Conservation (phyloP, 2,797 vertebrate genomes). For the Sphenodon punctatus region DNA sequence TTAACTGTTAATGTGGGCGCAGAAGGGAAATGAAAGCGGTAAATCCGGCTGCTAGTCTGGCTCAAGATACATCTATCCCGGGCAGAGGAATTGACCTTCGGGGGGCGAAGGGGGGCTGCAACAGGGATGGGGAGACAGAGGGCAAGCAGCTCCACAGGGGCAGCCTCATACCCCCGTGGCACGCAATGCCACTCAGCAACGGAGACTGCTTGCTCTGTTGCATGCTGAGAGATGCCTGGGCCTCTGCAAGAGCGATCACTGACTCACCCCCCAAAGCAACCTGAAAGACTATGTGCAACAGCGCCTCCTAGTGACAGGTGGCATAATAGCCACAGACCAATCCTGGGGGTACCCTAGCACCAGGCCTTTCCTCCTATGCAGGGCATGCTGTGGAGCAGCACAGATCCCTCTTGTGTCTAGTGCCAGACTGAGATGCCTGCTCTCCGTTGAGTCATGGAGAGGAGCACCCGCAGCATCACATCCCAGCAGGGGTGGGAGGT, state of each 20-base stretch:
- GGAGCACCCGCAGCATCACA: no score
- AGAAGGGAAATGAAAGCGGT: conserved; percentile 29
- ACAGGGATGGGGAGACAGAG: background rate
- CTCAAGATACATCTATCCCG: background rate
- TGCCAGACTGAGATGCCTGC: background rate
- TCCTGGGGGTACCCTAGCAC: no score
- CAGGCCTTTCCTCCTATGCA: no score
- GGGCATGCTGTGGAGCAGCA: no score
- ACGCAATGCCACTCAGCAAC: no score
- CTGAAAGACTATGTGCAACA: conserved; percentile 32
- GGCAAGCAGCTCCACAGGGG: conserved; percentile 23
- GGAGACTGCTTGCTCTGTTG: no score
- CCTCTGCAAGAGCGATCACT: no score
- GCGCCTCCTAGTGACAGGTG: background rate
- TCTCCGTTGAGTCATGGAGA: background rate
- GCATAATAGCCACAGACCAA: no score
- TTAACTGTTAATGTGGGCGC: conserved; percentile 27
- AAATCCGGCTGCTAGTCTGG: conserved; percentile 5
- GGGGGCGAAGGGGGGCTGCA: background rate
- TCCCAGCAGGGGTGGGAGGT: no score
- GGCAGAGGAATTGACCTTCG: background rate
- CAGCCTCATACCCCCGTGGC: no score
- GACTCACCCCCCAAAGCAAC: no score
- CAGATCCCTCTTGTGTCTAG: background rate
- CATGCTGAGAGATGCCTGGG: no score